phyloP scores from a whole-genome alignment of 2,888 invertebrate genomes.

The Caenorhabditis wallacei region DNA sequence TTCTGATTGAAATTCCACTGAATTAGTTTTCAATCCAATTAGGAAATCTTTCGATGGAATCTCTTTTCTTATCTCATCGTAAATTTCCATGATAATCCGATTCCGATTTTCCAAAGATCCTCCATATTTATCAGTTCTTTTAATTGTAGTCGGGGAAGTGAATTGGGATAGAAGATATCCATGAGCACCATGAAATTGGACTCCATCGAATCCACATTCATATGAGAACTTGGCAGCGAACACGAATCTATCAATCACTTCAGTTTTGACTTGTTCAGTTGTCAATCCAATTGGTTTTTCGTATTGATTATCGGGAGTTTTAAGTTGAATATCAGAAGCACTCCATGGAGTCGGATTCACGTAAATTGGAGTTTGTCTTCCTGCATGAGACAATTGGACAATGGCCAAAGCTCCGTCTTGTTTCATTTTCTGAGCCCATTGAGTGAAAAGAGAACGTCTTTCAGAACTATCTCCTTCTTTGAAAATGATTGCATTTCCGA shows the following conservation, averaged over 20 bases:
- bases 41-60: conserved; percentile 72
- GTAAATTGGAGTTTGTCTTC: conserved; percentile 72
- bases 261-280: conserved; percentile 74
- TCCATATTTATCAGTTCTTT: conserved; percentile 72
- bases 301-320: conserved; percentile 19
- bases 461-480: conserved; percentile 32
- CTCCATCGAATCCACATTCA: conserved; percentile 75
- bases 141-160: conserved; percentile 72
- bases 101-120: conserved; percentile 69
- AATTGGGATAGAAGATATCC: conserved; percentile 75
- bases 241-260: conserved; percentile 70
- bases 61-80: conserved; percentile 68
- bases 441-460: conserved; percentile 20
- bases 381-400: conserved; percentile 65
- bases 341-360: conserved; percentile 72
- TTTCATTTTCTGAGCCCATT: conserved; percentile 61
- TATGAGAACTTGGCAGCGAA: conserved; percentile 66
- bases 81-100: conserved; percentile 70
- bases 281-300: conserved; percentile 74
- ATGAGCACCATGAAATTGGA: conserved; percentile 75
- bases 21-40: conserved; percentile 78
- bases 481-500: conserved; percentile 48
- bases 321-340: conserved; percentile 72
- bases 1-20: conserved; percentile 75
- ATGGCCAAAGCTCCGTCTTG: conserved; percentile 68